Evolutionary conservation across 1,140 invertebrate species (phyloP).

Genomic region (Centruroides sculpturatus): DNA sequence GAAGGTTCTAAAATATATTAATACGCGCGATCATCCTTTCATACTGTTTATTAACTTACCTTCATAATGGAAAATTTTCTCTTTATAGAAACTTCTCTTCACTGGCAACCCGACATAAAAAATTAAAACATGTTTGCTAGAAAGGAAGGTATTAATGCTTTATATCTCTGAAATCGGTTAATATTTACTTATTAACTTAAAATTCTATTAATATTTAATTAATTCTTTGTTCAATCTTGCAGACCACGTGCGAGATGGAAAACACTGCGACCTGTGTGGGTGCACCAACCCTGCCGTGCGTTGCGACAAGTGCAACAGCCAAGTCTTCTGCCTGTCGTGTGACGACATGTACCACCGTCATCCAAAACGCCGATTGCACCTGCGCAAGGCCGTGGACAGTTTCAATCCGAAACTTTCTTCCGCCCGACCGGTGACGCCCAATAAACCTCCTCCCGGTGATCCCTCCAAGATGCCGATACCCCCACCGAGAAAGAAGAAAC

Average conservation of each 20-base stretch:
- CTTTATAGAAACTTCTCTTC: too few species aligned
- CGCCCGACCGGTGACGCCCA: slow-evolving; percentile 2
- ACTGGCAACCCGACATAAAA: too few species aligned
- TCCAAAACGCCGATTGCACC: slow-evolving; percentile 64
- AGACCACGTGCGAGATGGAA: slow-evolving; percentile 3
- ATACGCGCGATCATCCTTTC: too few species aligned
- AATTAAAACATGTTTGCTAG: too few species aligned
- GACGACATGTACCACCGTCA: slow-evolving; percentile 89
- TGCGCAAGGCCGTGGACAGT: slow-evolving; percentile 41
- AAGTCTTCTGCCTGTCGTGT: slow-evolving; percentile 55
- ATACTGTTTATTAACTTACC: too few species aligned
- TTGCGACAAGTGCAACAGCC: slow-evolving; percentile 60
- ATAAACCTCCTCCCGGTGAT: slow-evolving; percentile 30
- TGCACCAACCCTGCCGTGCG: slow-evolving; percentile 52
- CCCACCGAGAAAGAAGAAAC: slow-evolving; percentile 56
- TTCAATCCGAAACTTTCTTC: not conserved
- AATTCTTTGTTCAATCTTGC: not conserved
- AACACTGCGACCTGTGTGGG: slow-evolving; percentile 62
- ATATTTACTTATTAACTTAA: too few species aligned
- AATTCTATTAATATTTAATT: too few species aligned
- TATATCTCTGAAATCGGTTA: too few species aligned
- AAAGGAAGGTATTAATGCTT: too few species aligned
- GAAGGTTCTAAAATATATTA: too few species aligned
- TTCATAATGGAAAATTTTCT: too few species aligned
- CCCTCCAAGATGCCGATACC: slow-evolving; percentile 51